phyloP scores from a whole-genome alignment of 2,797 vertebrate genomes.

The Aeoliscus strigatus region DNA sequence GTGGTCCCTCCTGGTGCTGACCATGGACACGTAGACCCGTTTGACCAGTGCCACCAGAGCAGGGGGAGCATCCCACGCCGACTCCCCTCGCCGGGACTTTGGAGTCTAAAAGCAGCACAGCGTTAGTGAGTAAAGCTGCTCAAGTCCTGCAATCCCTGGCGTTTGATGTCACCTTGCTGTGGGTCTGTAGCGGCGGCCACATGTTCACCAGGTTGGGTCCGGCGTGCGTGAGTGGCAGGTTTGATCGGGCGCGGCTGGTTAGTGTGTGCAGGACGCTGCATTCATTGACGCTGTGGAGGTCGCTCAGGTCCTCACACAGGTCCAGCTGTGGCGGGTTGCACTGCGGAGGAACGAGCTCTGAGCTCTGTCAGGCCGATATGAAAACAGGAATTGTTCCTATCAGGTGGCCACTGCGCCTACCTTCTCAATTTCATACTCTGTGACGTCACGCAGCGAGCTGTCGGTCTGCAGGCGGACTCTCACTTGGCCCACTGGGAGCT shows the following conservation, averaged over 20 bases:
- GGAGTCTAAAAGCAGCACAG: conserved; percentile 49
- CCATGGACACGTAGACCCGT: conserved; percentile 79
- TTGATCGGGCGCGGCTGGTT: conserved; percentile 70
- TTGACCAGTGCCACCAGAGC: conserved; percentile 78
- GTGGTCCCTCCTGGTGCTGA: conserved; percentile 81
- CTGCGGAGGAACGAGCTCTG: conserved; percentile 67
- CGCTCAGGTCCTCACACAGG: conserved; percentile 81
- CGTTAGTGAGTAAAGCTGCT: too few relatives aligned
- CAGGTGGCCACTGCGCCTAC: conserved; percentile 44
- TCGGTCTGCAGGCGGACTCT: conserved; percentile 79
- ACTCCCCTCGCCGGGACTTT: conserved; percentile 63
- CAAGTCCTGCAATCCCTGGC: too few relatives aligned
- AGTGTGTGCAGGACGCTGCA: conserved; percentile 82
- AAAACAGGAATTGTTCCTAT: accelerated
- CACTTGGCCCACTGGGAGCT: conserved; percentile 78
- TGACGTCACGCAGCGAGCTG: conserved; percentile 73
- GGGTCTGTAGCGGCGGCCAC: conserved; percentile 54
- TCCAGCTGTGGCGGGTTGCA: conserved; percentile 83
- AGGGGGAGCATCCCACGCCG: conserved; percentile 67
- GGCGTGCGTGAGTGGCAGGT: conserved; percentile 73
- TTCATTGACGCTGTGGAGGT: conserved; percentile 81
- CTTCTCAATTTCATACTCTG: conserved; percentile 79
- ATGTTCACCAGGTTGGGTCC: conserved; percentile 81
- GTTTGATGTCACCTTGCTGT: conserved; percentile 66
- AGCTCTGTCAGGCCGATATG: too few relatives aligned